Base-by-base conservation (phyloP, 2,113 vertebrate species). In the Gobiocypris rarus region DNA sequence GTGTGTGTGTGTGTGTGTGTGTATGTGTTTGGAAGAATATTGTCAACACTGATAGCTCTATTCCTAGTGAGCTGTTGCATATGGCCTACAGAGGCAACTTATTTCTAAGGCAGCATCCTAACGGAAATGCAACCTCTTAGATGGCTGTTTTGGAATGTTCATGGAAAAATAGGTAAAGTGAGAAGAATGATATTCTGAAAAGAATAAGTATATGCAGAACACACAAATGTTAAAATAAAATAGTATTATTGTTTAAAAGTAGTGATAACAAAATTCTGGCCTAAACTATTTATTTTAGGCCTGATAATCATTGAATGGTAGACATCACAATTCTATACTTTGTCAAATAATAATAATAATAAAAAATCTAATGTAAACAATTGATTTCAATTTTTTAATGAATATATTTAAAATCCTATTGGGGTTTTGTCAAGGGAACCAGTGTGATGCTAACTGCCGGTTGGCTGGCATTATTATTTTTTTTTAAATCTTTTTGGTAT, bases 11-110 rank as follows among this genome's bases (percentile, higher is more conserved):
- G 22, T 14, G 28, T 50, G 17, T 58, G 78, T 67, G 15, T 34
- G 22, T 13, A 17, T 31, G 10, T 76, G 78, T 81, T 19, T 67
- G 43, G 5, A 75, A 75, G 61, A 75, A 75, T 52, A 50, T 54
- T 75, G 26, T 74, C 22, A 48, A 75, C n/a, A 71, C 41, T 71
- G 22, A 45, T 71, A 45, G 69, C 69, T 71, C 41, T 45, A 45
- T 71, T 45, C 41, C 6, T 73, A 73, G 38, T 24, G 70, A 45
- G 70, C 13, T 24, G 31, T 4, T 69, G 4, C 65, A 41, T 22
- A 69, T 19, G 34, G n/a, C n/a, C n/a, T n/a, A n/a, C n/a, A n/a
- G n/a, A n/a, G n/a, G 3, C 34, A 67, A 38, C 9, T 67, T 5
- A 52, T 52, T 52, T 52, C 14, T 17, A 17, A 52, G 50, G 15